Evolutionary conservation across 2,888 invertebrate species (phyloP), one percentile per base, ranked within the genome.

Genomic region (Melanotus villosus): DNA sequence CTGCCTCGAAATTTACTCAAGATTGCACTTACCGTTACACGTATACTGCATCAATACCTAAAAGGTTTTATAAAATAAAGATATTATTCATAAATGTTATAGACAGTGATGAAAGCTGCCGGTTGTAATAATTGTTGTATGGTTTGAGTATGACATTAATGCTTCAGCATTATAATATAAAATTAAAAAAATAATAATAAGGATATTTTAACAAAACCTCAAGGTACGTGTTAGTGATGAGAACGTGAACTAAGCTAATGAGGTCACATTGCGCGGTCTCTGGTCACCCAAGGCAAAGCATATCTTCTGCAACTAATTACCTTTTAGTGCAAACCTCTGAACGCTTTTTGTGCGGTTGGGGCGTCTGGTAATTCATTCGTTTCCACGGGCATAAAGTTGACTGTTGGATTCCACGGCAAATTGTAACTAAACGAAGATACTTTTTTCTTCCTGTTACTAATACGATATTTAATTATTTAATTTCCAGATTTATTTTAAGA

Each of bases 261-360:
- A 66, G 66, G 66, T 66, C 66, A 59, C 65, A 66, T 66, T 66
- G 66, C 66, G 65, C 58, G 65, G 65, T 65, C 58, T 65, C 32
- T 50, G 68, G 58, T 68, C 68, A 68, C 68, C 68, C 63, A 62
- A 58, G 68, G 68, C 68, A 63, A 68, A 50, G 50, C 38, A 57
- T 63, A 63, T 68, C 63, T 63, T 54, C 57, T 63, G 36, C 47
- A 68, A 68, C 68, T 68, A 68, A 68, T 68, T 68, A 68, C 68
- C 57, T 68, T 68, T 68, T 63, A 68, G 68, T 68, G 63, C 68
- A 68, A 68, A 68, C 68, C 63, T 63, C 58, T 63, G 59, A 68
- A 68, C 41, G 63, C 57, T 57, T 68, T 68, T 63, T 63, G 63
- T 68, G 68, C 63, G 68, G 68, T 68, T 63, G 14, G 57, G 52